These are phyloP conservation scores for Bothrops jararaca DNA, from an alignment of 2,113 vertebrate genomes.

Conservation along the genomic window DNA sequence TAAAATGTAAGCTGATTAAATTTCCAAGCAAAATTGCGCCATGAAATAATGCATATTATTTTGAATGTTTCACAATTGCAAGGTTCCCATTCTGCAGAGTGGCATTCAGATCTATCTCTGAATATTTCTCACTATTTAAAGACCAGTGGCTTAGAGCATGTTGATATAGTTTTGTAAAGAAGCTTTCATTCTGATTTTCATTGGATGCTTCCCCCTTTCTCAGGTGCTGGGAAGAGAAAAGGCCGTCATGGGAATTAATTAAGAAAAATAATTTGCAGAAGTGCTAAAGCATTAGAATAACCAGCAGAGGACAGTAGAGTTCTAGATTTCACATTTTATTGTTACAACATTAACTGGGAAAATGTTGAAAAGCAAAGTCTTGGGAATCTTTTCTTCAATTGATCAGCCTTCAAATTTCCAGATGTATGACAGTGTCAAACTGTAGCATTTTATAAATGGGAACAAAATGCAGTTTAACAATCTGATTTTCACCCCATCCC, in stretches of 20 bases:
- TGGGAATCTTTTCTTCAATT: background rate
- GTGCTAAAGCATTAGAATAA: background rate
- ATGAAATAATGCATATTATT: background rate
- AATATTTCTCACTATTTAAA: background rate
- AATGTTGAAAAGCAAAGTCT: background rate
- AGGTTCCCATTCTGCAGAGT: background rate
- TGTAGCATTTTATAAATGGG: slow-evolving; percentile 28
- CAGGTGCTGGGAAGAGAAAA: fast-evolving
- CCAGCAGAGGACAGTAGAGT: slow-evolving; percentile 57
- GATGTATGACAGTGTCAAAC: slow-evolving; percentile 15
- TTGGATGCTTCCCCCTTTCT: background rate
- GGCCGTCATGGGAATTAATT: background rate
- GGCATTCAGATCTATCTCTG: background rate
- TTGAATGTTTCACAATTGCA: background rate
- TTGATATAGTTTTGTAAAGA: background rate
- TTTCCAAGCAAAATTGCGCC: background rate
- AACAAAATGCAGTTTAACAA: slow-evolving; percentile 45
- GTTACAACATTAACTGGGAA: fast-evolving
- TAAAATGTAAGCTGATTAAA: background rate
- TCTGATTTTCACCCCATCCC: slow-evolving; percentile 41
- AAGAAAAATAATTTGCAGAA: background rate
- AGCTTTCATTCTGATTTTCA: background rate
- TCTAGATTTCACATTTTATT: slow-evolving; percentile 6
- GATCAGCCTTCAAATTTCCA: slow-evolving; percentile 23
- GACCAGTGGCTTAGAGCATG: background rate